Base-by-base conservation (phyloP, 1,140 invertebrate species). In the Tetramorium simillimum region DNA sequence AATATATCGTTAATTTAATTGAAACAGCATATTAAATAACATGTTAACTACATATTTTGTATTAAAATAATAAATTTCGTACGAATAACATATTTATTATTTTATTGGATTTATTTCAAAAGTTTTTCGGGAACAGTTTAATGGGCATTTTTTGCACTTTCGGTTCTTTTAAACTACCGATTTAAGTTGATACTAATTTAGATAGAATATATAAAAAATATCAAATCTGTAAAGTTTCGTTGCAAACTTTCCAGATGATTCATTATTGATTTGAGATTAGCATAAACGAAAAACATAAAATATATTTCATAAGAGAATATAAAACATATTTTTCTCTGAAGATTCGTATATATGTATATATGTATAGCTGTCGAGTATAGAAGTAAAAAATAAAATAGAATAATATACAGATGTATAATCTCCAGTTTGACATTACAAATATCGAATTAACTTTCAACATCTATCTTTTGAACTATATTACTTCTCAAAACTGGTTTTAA, bases 181-280 rank as follows among this genome's bases (percentile, higher is more conserved):
- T 43, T 40, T 43, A 76, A 76, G 28, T 24, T 43, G 16, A 63
- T 33, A 18, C 14, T 62, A 67, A 37, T 49, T 67, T 40, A n/a
- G 37, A 43, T 56, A 40, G 12, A 43, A n/a, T 67, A 53, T 14
- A 53, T 37, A 16, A 40, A 24, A 14, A n/a, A n/a, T n/a, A n/a
- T n/a, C n/a, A n/a, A n/a, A n/a, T n/a, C n/a, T n/a, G n/a, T n/a
- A n/a, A n/a, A n/a, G n/a, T n/a, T n/a, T 7, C 12, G 33, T 18
- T 33, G 16, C 21, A 58, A 81, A 81, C 49, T 72, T 81, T 58
- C 10, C 49, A 43, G 21, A 56, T 9, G 9, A 53, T 70, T 70
- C 49, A 53, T 51, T 81, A 58, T 33, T 12, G 49, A 3, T 46
- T 33, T 10, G 67, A 43, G 51, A 73, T 72, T 73, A 73, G 28